These are phyloP conservation scores for Oophaga sylvatica DNA, from an alignment of 2,797 vertebrate genomes.

Conservation along the genomic window DNA sequence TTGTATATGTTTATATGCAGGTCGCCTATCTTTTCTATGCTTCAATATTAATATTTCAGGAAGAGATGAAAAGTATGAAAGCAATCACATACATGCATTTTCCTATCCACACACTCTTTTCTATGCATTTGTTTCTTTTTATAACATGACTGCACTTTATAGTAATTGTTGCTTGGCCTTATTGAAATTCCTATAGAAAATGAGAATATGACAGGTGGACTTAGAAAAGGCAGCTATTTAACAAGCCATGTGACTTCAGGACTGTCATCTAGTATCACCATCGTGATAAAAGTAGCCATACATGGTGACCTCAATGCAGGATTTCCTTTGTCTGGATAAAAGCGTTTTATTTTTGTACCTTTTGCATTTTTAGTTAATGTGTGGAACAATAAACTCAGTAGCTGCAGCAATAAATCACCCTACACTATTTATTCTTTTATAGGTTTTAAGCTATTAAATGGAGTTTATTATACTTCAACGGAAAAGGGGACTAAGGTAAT, in stretches of 20 bases:
- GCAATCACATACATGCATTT: slow-evolving; percentile 8
- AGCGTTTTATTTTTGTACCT: slow-evolving; percentile 55
- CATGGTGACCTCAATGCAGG: slow-evolving; percentile 35
- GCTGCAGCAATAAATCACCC: slow-evolving; percentile 50
- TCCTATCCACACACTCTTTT: not conserved
- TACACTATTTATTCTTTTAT: slow-evolving; percentile 46
- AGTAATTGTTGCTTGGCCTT: slow-evolving; percentile 37
- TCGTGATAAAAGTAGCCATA: slow-evolving; percentile 39
- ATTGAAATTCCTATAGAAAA: slow-evolving; percentile 46
- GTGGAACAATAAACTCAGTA: slow-evolving; percentile 49
- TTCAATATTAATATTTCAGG: not conserved
- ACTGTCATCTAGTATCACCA: slow-evolving; percentile 44
- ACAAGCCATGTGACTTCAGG: slow-evolving; percentile 42
- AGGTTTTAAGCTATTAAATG: slow-evolving; percentile 50
- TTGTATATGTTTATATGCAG: not conserved
- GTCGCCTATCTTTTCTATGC: not conserved
- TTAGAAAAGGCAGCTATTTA: slow-evolving; percentile 46
- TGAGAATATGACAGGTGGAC: slow-evolving; percentile 46
- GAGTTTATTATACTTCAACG: slow-evolving; percentile 55
- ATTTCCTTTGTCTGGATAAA: slow-evolving; percentile 58
- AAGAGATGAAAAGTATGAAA: slow-evolving; percentile 35
- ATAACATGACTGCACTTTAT: slow-evolving; percentile 30
- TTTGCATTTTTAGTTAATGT: slow-evolving; percentile 44
- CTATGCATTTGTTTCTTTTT: slow-evolving; percentile 33
- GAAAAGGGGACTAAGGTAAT: slow-evolving; percentile 47